A percentile compares a stretch with the other conserved stretches of the same genome.
These are phyloP conservation scores for Netelia melanura DNA, from an alignment of 2,888 invertebrate species.

Conservation along the genomic window DNA sequence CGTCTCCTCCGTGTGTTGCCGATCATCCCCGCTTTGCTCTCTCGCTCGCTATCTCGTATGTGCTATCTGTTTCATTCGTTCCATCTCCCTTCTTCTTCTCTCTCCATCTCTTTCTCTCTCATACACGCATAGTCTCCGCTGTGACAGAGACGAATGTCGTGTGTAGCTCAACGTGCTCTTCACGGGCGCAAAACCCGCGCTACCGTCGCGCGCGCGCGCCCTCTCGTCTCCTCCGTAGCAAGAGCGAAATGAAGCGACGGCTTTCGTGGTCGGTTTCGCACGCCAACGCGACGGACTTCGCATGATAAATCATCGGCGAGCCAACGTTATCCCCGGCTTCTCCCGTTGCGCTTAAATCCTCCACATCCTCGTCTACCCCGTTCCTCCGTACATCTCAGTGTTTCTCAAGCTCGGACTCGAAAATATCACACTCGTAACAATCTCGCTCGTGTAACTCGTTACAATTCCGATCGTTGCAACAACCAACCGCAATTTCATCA, in stretches of 20 bases:
- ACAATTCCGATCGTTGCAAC: conserved; percentile 59
- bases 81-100: background rate
- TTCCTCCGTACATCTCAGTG: conserved; percentile 21
- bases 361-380: conserved; percentile 10
- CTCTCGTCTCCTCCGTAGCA: conserved; percentile 8
- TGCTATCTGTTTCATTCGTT: background rate
- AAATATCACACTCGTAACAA: conserved; percentile 1
- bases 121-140: background rate
- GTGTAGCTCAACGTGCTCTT: conserved; percentile 24
- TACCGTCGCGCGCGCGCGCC: conserved; percentile 24
- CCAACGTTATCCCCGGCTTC: conserved; percentile 43
- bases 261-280: conserved; percentile 64
- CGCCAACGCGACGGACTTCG: conserved; percentile 60
- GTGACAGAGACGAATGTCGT: conserved; percentile 63
- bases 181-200: conserved; percentile 48
- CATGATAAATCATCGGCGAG: conserved; percentile 63
- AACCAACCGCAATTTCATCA: conserved; percentile 59
- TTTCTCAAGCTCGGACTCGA: conserved; percentile 42
- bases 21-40: conserved; percentile 23
- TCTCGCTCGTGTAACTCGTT: background rate
- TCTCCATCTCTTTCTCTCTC: background rate
- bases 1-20: background rate
- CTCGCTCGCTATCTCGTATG: background rate
- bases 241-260: conserved; percentile 65
- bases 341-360: conserved; percentile 22